phyloP scores from a whole-genome alignment of 2,888 invertebrate genomes.

The Eulithis testata region DNA sequence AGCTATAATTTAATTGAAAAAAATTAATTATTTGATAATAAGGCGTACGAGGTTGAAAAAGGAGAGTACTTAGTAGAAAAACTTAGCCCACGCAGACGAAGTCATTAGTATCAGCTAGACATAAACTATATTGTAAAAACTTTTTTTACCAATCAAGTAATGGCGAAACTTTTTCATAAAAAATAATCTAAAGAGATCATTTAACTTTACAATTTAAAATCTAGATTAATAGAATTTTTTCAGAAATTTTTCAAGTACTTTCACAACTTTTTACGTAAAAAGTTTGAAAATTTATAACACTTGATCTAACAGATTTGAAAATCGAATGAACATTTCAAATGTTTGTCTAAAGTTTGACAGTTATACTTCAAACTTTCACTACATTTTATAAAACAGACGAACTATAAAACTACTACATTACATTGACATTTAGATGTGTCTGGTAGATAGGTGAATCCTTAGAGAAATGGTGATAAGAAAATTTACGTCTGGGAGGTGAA shows the following conservation, averaged over 20 bases:
- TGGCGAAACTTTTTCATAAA: neutral
- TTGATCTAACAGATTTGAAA: constrained; percentile 18
- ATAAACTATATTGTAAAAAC: too few species aligned
- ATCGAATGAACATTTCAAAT: constrained; percentile 16
- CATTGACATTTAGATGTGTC: too few species aligned
- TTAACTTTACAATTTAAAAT: constrained; percentile 11
- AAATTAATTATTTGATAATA: too few species aligned
- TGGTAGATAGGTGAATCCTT: neutral
- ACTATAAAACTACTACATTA: neutral
- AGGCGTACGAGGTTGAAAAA: too few species aligned
- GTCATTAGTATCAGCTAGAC: too few species aligned
- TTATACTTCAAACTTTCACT: constrained; percentile 22
- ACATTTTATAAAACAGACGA: constrained; percentile 10
- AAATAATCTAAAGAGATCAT: constrained; percentile 3
- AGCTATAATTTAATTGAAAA: too few species aligned
- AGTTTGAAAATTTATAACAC: constrained; percentile 24
- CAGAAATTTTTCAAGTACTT: neutral
- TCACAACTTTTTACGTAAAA: constrained; percentile 27
- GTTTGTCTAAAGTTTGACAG: constrained; percentile 25
- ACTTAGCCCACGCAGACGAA: too few species aligned
- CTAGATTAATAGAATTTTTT: constrained; percentile 19
- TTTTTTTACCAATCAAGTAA: too few species aligned
- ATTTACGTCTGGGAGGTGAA: too few species aligned
- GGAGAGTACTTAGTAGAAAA: too few species aligned
- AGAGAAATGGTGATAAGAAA: too few species aligned